Evolutionary conservation across 2,888 invertebrate genomes (phyloP).

Genomic region (Polietes domitor): DNA sequence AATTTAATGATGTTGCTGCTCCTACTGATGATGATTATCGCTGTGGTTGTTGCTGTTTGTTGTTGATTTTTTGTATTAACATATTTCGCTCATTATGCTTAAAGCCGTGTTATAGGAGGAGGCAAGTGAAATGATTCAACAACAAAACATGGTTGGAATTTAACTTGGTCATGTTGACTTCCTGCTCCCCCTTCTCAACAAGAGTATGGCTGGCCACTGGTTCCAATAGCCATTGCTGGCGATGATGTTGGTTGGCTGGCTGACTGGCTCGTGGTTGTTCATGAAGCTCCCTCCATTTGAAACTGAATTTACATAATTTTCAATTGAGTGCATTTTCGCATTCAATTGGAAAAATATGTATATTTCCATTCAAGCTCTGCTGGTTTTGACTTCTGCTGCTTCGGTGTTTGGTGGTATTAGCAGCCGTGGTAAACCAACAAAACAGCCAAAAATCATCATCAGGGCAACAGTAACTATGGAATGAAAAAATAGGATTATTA

Average conservation of each 20-base stretch:
- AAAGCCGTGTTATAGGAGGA: no score
- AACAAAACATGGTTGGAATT: slow-evolving; percentile 26
- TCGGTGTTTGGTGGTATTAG: slow-evolving; percentile 1
- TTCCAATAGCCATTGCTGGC: neutral
- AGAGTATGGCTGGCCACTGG: neutral
- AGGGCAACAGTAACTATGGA: slow-evolving; percentile 26
- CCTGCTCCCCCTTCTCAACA: neutral
- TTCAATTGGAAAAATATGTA: slow-evolving; percentile 63
- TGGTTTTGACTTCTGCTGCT: no score
- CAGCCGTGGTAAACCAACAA: neutral
- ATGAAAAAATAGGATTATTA: slow-evolving; percentile 12
- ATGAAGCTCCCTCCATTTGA: slow-evolving; percentile 46
- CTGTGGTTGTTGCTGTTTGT: neutral
- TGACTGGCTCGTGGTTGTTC: neutral
- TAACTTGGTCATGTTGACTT: slow-evolving; percentile 32
- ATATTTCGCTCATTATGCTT: slow-evolving; percentile 43
- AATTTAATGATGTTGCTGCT: neutral
- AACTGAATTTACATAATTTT: slow-evolving; percentile 65
- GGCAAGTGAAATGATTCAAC: neutral
- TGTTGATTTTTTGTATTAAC: slow-evolving; percentile 21
- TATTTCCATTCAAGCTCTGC: neutral
- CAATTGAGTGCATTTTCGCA: slow-evolving; percentile 66
- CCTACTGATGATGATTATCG: neutral
- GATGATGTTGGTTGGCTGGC: no score
- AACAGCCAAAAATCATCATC: neutral